phyloP scores from a whole-genome alignment of 2,888 invertebrate genomes.

The Hoplodrina blanda region DNA sequence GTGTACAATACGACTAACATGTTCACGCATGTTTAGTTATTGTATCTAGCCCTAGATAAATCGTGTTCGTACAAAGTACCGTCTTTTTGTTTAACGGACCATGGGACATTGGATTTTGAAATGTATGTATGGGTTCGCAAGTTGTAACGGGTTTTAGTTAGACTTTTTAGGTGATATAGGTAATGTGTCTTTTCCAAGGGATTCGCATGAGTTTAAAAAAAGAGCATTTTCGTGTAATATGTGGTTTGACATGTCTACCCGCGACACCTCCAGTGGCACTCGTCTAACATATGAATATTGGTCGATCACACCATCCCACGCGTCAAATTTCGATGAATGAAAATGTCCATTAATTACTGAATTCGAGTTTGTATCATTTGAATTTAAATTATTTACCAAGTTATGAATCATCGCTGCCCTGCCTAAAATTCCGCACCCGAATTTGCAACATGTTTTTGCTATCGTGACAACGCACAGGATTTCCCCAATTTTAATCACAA shows the following conservation, averaged over 20 bases:
- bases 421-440: constrained; percentile 20
- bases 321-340: constrained; percentile 19
- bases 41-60: constrained; percentile 2
- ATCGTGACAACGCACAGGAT: constrained; percentile 33
- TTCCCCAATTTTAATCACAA: constrained; percentile 31
- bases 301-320: not conserved
- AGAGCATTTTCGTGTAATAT: not conserved
- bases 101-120: constrained; percentile 18
- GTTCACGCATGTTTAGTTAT: constrained; percentile 20
- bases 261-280: not conserved
- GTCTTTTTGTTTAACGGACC: not conserved
- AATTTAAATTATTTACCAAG: constrained; percentile 15
- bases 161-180: no score
- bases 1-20: constrained; percentile 16
- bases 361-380: constrained; percentile 2
- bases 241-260: not conserved
- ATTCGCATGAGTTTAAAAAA: not conserved
- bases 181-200: not conserved
- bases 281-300: not conserved
- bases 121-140: not conserved
- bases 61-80: constrained; percentile 1
- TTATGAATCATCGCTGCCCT: constrained; percentile 38
- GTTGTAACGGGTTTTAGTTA: not conserved
- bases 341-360: constrained; percentile 7
- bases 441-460: constrained; percentile 13